Evolutionary conservation across 2,888 invertebrate species (phyloP).

Genomic region (Plutella xylostella): DNA sequence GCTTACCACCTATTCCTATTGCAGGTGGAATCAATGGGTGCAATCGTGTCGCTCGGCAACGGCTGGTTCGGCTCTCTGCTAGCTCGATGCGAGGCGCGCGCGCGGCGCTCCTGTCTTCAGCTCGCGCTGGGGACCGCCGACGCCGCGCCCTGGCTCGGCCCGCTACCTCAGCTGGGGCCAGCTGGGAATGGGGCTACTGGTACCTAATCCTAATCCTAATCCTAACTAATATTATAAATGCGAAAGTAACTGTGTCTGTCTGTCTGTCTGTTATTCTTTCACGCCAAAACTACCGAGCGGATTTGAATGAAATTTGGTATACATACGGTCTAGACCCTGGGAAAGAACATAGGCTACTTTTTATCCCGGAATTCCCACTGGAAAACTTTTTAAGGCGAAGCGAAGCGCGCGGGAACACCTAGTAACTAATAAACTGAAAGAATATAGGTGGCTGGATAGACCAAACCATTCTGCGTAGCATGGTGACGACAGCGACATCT

Average conservation of each 20-base stretch:
- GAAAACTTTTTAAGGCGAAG: too few species aligned
- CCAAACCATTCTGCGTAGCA: too few species aligned
- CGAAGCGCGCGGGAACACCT: too few species aligned
- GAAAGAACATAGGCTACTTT: too few species aligned
- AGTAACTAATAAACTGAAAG: too few species aligned
- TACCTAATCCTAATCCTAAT: conserved; percentile 54
- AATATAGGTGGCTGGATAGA: too few species aligned
- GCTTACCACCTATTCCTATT: not conserved
- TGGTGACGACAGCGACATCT: too few species aligned
- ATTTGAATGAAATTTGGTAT: too few species aligned
- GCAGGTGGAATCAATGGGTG: conserved; percentile 90
- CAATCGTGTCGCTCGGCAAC: conserved; percentile 83
- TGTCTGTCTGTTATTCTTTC: too few species aligned
- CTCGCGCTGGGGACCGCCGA: conserved; percentile 82
- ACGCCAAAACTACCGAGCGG: too few species aligned
- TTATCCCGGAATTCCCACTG: too few species aligned
- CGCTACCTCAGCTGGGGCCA: conserved; percentile 80
- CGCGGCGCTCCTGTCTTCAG: conserved; percentile 84
- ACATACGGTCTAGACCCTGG: too few species aligned
- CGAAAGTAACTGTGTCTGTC: not conserved
- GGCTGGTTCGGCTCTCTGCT: conserved; percentile 97
- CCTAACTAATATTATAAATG: not conserved
- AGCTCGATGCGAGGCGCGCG: conserved; percentile 85
- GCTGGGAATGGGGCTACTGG: conserved; percentile 46
- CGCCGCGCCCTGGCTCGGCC: conserved; percentile 91